Percentiles rank a stretch among this genome's conserved stretches.
phyloP scores from a whole-genome alignment of 2,113 vertebrate species.

The Anguilla japonica region DNA sequence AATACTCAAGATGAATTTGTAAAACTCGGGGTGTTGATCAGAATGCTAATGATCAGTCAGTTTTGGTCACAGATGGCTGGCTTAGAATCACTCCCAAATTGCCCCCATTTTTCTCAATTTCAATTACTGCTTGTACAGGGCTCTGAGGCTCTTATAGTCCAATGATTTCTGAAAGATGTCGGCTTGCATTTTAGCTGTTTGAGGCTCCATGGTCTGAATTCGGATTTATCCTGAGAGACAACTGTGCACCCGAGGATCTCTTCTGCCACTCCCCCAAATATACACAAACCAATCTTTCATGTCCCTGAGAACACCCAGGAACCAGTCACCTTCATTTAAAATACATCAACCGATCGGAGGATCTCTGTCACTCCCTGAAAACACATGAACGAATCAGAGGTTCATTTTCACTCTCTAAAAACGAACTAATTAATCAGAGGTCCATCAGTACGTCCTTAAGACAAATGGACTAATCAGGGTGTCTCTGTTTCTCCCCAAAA shows the following conservation, averaged over 20 bases:
- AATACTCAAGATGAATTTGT: background rate
- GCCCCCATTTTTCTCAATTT: background rate
- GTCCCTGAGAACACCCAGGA: background rate
- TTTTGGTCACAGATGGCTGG: background rate
- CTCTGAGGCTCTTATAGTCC: background rate
- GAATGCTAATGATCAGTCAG: background rate
- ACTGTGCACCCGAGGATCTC: background rate
- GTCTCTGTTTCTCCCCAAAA: no score
- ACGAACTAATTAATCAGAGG: no score
- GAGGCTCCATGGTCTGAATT: background rate
- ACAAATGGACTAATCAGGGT: no score
- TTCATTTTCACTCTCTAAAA: background rate
- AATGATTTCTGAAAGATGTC: slow-evolving; percentile 18
- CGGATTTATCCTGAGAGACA: background rate
- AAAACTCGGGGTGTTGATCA: background rate
- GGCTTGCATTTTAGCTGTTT: slow-evolving; percentile 15
- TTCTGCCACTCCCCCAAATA: background rate
- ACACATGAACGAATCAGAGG: background rate
- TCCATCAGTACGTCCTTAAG: no score
- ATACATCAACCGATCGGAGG: background rate
- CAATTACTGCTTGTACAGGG: background rate
- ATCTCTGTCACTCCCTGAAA: background rate
- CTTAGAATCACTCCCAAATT: background rate
- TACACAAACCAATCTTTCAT: background rate
- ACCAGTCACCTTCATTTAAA: background rate